phyloP scores from a whole-genome alignment of 2,113 vertebrate species.

The Phyllostomus hastatus region DNA sequence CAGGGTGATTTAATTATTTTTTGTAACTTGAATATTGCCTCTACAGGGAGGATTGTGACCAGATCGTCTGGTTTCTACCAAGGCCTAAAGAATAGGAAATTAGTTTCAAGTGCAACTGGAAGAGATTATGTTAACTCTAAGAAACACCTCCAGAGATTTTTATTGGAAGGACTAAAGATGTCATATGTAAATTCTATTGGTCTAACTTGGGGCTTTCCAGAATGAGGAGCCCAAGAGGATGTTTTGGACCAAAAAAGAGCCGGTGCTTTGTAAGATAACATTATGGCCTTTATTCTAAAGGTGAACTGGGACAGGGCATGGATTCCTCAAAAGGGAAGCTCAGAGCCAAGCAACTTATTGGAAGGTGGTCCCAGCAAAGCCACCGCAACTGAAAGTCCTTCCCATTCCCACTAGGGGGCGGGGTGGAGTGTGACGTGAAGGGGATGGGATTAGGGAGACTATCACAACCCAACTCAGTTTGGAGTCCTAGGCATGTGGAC shows the following conservation, averaged over 20 bases:
- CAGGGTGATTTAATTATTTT: constrained; percentile 29
- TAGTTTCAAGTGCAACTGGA: background rate
- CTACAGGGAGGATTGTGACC: background rate
- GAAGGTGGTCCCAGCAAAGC: background rate
- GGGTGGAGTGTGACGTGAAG: background rate
- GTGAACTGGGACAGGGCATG: background rate
- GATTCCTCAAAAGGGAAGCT: background rate
- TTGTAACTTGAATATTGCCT: constrained; percentile 24
- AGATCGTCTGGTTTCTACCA: background rate
- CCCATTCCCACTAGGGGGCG: too few relatives aligned
- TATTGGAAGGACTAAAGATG: background rate
- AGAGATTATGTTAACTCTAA: background rate
- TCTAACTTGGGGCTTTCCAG: background rate
- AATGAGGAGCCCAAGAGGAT: background rate
- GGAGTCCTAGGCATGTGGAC: background rate
- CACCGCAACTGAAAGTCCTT: background rate
- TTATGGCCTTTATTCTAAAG: background rate
- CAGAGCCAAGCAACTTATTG: background rate
- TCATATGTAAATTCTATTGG: background rate
- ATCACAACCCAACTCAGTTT: background rate
- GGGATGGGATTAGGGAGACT: background rate
- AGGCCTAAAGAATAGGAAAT: constrained; percentile 40
- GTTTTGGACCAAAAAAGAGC: background rate
- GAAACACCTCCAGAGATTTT: background rate
- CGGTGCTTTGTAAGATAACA: background rate